Evolutionary conservation across 1,140 invertebrate genomes (phyloP).

Genomic region (Drosophila paulistorum): DNA sequence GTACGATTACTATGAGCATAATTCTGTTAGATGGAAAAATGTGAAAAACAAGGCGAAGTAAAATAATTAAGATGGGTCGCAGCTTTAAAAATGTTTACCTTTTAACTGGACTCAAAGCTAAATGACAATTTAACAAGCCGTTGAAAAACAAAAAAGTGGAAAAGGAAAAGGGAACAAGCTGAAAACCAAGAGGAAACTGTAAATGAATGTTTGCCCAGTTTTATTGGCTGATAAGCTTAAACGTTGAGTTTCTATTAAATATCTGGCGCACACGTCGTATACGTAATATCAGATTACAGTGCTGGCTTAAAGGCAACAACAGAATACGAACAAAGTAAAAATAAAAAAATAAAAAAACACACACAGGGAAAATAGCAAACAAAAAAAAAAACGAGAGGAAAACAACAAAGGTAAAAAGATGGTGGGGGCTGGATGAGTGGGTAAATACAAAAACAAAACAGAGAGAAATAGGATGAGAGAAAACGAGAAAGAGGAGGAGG

Average conservation of each 20-base stretch:
- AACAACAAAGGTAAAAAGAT: conserved; percentile 75
- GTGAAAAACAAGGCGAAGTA: too few relatives aligned
- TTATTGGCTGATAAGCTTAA: conserved; percentile 67
- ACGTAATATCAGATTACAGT: conserved; percentile 79
- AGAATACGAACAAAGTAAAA: conserved; percentile 4
- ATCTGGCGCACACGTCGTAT: conserved; percentile 73
- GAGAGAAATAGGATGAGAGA: conserved; percentile 4
- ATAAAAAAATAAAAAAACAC: conserved; percentile 1
- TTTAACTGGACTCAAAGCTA: conserved; percentile 3
- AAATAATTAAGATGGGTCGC: conserved; percentile 57
- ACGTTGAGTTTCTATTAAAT: conserved; percentile 79
- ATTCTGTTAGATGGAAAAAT: conserved; percentile 33
- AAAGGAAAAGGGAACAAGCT: not conserved
- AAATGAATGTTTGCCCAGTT: conserved; percentile 47
- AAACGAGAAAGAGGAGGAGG: conserved; percentile 35
- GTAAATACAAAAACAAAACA: conserved; percentile 44
- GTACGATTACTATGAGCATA: conserved; percentile 48
- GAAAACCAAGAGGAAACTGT: not conserved
- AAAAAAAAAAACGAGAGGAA: conserved; percentile 57
- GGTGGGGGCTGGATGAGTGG: not conserved
- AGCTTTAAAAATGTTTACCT: conserved; percentile 28
- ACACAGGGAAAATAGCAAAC: conserved; percentile 14
- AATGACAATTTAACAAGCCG: conserved; percentile 70
- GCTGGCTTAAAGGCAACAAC: conserved; percentile 66
- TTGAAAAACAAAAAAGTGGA: conserved; percentile 14